Percentiles rank a stretch among this genome's conserved stretches.
Conservation (phyloP, 2,888 invertebrate species). For the Cheilosia pagana region DNA sequence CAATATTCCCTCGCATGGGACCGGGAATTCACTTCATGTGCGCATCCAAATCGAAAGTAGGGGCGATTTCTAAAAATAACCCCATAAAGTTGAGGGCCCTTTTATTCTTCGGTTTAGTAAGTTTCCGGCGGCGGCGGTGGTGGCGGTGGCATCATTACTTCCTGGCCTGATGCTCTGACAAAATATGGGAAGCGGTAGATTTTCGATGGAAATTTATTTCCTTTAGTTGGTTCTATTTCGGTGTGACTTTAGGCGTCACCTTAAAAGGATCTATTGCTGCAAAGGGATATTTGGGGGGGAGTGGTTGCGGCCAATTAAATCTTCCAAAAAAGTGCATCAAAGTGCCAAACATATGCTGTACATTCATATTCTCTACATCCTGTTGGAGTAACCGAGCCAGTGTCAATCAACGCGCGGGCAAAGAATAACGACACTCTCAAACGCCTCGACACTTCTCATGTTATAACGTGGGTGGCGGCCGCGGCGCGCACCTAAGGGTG, state of each 20-base stretch:
- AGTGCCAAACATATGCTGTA: slow-evolving; percentile 58
- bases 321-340: slow-evolving; percentile 43
- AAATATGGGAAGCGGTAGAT: slow-evolving; percentile 37
- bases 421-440: slow-evolving; percentile 63
- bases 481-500: slow-evolving; percentile 22
- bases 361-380: slow-evolving; percentile 63
- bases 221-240: slow-evolving; percentile 64
- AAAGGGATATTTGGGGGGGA: slow-evolving; percentile 30
- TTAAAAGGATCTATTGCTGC: slow-evolving; percentile 43
- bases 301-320: slow-evolving; percentile 63
- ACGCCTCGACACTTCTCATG: slow-evolving; percentile 48
- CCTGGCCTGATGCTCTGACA: slow-evolving; percentile 64
- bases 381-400: slow-evolving; percentile 49
- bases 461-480: slow-evolving; percentile 69
- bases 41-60: slow-evolving; percentile 14
- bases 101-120: slow-evolving; percentile 69
- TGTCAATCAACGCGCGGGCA: slow-evolving; percentile 66
- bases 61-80: slow-evolving; percentile 62
- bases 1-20: slow-evolving; percentile 71
- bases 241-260: slow-evolving; percentile 47
- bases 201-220: slow-evolving; percentile 67
- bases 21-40: slow-evolving; percentile 51
- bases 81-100: slow-evolving; percentile 53
- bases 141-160: slow-evolving; percentile 59
- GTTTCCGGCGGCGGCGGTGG: slow-evolving; percentile 62